These are phyloP conservation scores for Clinocottus analis DNA, from an alignment of 2,113 vertebrate genomes.

Conservation along the genomic window DNA sequence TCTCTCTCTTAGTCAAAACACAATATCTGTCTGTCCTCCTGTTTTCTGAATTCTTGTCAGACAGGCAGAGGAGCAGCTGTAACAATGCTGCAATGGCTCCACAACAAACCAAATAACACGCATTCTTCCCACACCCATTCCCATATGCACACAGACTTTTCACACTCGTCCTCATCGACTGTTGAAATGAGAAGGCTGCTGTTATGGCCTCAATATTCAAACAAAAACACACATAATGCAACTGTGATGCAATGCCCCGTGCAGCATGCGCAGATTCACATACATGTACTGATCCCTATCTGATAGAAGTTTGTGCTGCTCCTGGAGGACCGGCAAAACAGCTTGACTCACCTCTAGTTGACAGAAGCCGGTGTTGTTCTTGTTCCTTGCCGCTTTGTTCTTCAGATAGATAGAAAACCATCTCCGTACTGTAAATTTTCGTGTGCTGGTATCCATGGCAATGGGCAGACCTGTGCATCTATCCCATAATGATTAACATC, in stretches of 20 bases:
- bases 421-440: slow-evolving; percentile 81
- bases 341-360: slow-evolving; percentile 73
- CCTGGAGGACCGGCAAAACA: neutral
- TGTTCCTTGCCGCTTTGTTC: slow-evolving; percentile 80
- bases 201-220: neutral
- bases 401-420: slow-evolving; percentile 82
- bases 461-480: slow-evolving; percentile 56
- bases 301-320: slow-evolving; percentile 29
- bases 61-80: slow-evolving; percentile 46
- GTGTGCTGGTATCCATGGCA: slow-evolving; percentile 80
- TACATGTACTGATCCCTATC: slow-evolving; percentile 5
- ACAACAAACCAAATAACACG: slow-evolving; percentile 41
- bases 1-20: slow-evolving; percentile 26
- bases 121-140: slow-evolving; percentile 34
- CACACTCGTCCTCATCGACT: neutral
- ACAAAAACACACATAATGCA: slow-evolving; percentile 4
- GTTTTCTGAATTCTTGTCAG: slow-evolving; percentile 34
- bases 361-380: slow-evolving; percentile 75
- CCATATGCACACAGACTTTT: slow-evolving; percentile 1
- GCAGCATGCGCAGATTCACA: slow-evolving; percentile 1
- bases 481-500: slow-evolving; percentile 76
- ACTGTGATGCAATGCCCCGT: slow-evolving; percentile 4
- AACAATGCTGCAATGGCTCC: slow-evolving; percentile 38
- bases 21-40: slow-evolving; percentile 1
- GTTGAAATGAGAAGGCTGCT: neutral